These are phyloP conservation scores for Lepisosteus osseus DNA, from an alignment of 2,113 vertebrate genomes.

Conservation along the genomic window DNA sequence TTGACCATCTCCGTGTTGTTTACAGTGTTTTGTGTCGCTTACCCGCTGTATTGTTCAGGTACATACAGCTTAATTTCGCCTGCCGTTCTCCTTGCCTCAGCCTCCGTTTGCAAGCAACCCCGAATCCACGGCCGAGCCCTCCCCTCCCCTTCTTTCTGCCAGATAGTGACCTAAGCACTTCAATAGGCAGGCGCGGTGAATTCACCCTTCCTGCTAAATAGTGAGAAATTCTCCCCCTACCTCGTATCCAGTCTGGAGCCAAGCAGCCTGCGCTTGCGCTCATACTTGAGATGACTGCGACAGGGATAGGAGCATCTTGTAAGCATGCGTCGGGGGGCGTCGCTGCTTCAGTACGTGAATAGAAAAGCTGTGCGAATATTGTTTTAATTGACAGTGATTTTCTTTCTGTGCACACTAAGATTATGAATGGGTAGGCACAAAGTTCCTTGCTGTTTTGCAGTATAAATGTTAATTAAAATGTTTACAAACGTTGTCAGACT, in stretches of 20 bases:
- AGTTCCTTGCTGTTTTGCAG: too few species aligned
- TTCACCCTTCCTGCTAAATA: slow-evolving; percentile 65
- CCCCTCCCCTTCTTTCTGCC: slow-evolving; percentile 37
- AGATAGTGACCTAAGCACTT: slow-evolving; percentile 37
- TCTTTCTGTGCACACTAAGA: too few species aligned
- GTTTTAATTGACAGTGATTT: too few species aligned
- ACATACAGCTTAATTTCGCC: slow-evolving; percentile 26
- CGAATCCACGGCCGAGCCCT: slow-evolving; percentile 47
- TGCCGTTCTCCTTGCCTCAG: slow-evolving; percentile 36
- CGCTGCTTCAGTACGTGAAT: not conserved
- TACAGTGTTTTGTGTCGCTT: slow-evolving; percentile 36
- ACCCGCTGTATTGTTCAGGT: slow-evolving; percentile 43
- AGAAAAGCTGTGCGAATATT: too few species aligned
- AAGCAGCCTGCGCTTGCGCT: slow-evolving; percentile 30
- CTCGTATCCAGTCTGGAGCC: slow-evolving; percentile 21
- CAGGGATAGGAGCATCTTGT: slow-evolving; percentile 15
- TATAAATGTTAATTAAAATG: too few species aligned
- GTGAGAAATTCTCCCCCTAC: slow-evolving; percentile 38
- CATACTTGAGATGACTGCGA: slow-evolving; percentile 34
- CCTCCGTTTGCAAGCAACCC: slow-evolving; percentile 44
- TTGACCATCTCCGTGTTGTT: slow-evolving; percentile 37
- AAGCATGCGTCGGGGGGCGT: not conserved
- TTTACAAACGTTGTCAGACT: too few species aligned
- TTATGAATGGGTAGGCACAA: too few species aligned
- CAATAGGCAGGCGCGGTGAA: not conserved